Evolutionary conservation across 2,797 vertebrate species (phyloP), one percentile per base, ranked within the genome.

Genomic region (Amazonetta brasiliensis): DNA sequence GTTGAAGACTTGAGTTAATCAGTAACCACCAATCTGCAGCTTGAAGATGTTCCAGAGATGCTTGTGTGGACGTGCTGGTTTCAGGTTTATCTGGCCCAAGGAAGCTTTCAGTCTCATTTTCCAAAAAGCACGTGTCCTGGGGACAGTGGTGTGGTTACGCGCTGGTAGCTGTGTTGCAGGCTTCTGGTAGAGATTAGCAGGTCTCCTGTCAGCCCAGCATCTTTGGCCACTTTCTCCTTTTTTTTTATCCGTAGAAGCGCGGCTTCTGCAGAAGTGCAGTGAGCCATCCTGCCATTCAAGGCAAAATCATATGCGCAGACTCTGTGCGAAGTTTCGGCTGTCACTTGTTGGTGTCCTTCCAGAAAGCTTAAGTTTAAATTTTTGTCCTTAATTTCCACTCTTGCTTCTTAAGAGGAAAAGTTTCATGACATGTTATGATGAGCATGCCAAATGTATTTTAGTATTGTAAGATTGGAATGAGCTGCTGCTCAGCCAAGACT

Each of bases 31-130:
- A 28, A 31, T 77, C 17, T 0, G 6, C 68, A 39, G 33, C n/a
- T 1, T 26, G 30, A 2, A 59, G 66, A 52, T 39, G 30, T 75
- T 58, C 54, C 12, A 6, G 35, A 41, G 67, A 1, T 7, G 2
- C 66, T 69, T 74, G 11, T 43, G 19, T 63, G 21, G 28, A 2
- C 0, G 0, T 55, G 23, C 39, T 50, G 5, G 11, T 11, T 1
- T 43, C 43, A 9, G 1, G 11, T 21, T 9, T 37, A 4, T 30
- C 37, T 43, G 54, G 7, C 50, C 22, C 28, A 28, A 18, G 8
- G 26, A 13, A 78, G 17, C 33, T 68, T 56, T 2, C n/a, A 56
- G 71, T 12, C 16, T 50, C 22, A 9, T n/a, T 66, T 48, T 79
- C 14, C 21, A 13, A n/a, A 10, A 39, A 26, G 55, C 13, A 8